These are phyloP conservation scores for Perccottus glenii DNA, from an alignment of 2,113 vertebrate species.

Conservation along the genomic window DNA sequence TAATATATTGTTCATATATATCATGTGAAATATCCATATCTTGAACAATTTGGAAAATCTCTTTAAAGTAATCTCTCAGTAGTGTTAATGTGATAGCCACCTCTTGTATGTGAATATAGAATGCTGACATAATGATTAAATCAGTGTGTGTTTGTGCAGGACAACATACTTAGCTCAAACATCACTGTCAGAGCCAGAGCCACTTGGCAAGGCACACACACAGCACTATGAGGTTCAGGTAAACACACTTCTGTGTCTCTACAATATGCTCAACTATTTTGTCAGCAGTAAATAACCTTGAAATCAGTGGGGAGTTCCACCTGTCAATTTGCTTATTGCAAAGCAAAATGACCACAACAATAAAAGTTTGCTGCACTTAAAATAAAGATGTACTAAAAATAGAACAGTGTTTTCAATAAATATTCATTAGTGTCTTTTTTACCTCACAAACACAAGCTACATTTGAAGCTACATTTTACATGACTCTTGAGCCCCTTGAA, in stretches of 20 bases:
- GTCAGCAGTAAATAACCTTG: constrained; percentile 38
- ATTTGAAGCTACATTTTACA: constrained; percentile 22
- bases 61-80: too few relatives aligned
- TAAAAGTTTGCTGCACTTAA: not conserved
- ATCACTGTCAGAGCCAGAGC: constrained; percentile 57
- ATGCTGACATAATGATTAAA: too few relatives aligned
- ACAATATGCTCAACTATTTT: not conserved
- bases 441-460: constrained; percentile 4
- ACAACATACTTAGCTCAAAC: constrained; percentile 78
- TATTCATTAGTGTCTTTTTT: constrained; percentile 63
- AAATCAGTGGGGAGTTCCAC: constrained; percentile 49
- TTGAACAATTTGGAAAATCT: too few relatives aligned
- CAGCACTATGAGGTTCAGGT: not conserved
- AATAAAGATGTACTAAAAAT: too few relatives aligned
- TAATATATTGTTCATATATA: too few relatives aligned
- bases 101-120: too few relatives aligned
- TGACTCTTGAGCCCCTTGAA: not conserved
- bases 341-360: constrained; percentile 19
- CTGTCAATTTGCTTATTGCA: constrained; percentile 35
- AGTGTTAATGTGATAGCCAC: too few relatives aligned
- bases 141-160: not conserved
- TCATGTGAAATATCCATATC: too few relatives aligned
- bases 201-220: constrained; percentile 9
- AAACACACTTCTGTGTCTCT: too few relatives aligned
- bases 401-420: constrained; percentile 56